Evolutionary conservation across 2,113 vertebrate genomes (phyloP).

Genomic region (Rhynchomys soricoides): DNA sequence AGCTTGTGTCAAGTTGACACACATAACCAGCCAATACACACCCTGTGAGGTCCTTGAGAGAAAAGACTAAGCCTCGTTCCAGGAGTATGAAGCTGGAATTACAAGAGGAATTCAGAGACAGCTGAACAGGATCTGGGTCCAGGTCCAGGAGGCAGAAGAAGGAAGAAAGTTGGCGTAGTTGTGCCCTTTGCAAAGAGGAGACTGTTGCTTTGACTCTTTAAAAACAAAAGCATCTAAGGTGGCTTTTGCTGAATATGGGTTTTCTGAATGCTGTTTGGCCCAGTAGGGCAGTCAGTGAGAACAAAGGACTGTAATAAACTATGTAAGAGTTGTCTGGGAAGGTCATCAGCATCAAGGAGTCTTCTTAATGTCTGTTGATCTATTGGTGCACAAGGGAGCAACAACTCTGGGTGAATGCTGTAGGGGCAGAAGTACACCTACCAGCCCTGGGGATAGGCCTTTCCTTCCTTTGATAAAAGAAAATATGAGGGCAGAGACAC

Average conservation of each 20-base stretch:
- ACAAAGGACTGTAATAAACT: not conserved
- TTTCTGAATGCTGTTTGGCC: not conserved
- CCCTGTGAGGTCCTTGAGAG: not conserved
- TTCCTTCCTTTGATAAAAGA: not conserved
- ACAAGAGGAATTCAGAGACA: not conserved
- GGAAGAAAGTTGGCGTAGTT: not conserved
- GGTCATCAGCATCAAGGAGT: not conserved
- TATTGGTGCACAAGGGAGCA: not conserved
- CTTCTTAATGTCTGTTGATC: not conserved
- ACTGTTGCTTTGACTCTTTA: not conserved
- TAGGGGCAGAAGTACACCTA: not conserved
- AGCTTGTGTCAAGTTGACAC: too few species aligned
- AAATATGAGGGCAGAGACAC: not conserved
- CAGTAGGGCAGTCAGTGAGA: not conserved
- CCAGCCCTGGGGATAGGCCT: not conserved
- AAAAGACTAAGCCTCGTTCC: not conserved
- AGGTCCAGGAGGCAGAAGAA: not conserved
- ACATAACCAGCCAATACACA: too few species aligned
- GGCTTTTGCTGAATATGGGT: not conserved
- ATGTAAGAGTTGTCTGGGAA: not conserved
- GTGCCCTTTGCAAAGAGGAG: not conserved
- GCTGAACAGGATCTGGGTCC: not conserved
- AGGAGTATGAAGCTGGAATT: not conserved
- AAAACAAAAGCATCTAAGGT: not conserved
- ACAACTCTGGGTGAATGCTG: not conserved